Conservation (phyloP, 2,888 invertebrate genomes). For the Drosophila silvestris region DNA sequence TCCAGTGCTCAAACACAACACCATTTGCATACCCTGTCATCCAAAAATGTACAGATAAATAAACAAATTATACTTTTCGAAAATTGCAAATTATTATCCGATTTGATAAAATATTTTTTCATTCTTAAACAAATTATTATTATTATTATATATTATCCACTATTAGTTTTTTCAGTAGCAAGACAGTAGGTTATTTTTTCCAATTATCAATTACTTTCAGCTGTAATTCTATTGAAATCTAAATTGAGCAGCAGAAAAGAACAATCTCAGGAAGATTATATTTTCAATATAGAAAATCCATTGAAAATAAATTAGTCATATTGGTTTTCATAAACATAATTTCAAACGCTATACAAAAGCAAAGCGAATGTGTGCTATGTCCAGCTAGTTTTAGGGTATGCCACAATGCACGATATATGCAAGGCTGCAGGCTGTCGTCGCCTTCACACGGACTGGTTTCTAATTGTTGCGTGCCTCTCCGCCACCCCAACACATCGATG, state of each 20-base stretch:
- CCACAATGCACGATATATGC: slow-evolving; percentile 42
- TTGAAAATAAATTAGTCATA: not conserved
- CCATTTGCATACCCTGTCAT: slow-evolving; percentile 2
- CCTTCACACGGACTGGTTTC: slow-evolving; percentile 66
- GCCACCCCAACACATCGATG: slow-evolving; percentile 11
- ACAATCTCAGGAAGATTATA: not conserved
- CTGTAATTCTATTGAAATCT: not conserved
- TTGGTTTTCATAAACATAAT: not conserved
- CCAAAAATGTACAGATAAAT: not conserved
- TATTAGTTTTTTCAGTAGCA: not conserved
- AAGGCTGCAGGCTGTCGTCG: slow-evolving; percentile 59
- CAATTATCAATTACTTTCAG: not conserved
- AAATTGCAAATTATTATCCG: not conserved
- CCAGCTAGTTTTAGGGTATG: slow-evolving; percentile 5
- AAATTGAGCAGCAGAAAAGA: not conserved
- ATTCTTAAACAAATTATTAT: not conserved
- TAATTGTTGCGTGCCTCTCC: slow-evolving; percentile 59
- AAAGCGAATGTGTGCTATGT: slow-evolving; percentile 3
- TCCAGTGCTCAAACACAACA: not conserved
- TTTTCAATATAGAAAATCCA: not conserved
- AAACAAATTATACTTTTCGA: not conserved
- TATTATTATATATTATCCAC: not conserved
- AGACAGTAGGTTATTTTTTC: not conserved
- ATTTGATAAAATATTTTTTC: not conserved
- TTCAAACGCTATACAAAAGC: not conserved